A percentile compares a stretch with the other conserved stretches of the same genome.
Evolutionary conservation across 2,113 vertebrate species (phyloP).

Genomic region (Megalops atlanticus): DNA sequence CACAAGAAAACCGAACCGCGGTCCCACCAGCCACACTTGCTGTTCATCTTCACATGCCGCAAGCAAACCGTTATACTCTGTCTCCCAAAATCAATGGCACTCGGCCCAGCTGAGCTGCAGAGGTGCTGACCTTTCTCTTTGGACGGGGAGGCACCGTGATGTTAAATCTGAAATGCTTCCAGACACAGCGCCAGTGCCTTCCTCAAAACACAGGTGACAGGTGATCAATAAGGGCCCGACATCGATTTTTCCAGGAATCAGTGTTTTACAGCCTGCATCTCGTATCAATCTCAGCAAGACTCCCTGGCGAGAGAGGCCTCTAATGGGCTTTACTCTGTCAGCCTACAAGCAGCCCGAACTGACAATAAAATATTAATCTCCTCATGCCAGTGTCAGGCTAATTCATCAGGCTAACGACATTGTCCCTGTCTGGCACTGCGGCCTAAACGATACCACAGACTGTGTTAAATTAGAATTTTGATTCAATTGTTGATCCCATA

Average conservation of each 20-base stretch:
- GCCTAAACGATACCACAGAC: background rate
- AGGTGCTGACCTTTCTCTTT: background rate
- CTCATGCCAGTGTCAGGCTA: background rate
- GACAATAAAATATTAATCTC: background rate
- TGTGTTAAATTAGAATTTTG: background rate
- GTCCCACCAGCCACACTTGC: conserved; percentile 66
- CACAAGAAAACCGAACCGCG: conserved; percentile 68
- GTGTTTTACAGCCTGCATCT: background rate
- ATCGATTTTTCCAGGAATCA: background rate
- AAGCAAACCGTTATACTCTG: background rate
- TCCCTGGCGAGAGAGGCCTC: background rate
- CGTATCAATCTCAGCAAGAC: background rate
- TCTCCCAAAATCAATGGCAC: conserved; percentile 13
- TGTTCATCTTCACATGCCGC: conserved; percentile 21
- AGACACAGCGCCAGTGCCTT: background rate
- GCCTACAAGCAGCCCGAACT: background rate
- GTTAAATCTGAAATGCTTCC: background rate
- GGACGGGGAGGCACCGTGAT: background rate
- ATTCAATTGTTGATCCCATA: too few relatives aligned
- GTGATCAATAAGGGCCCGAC: background rate
- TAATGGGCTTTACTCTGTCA: background rate
- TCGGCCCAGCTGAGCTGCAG: background rate
- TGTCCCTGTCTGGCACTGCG: background rate
- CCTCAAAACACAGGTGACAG: background rate
- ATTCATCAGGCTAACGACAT: background rate